A percentile compares a stretch with the other conserved stretches of the same genome.
Conservation (phyloP, 2,113 vertebrate species). For the Emydocephalus ijimae region DNA sequence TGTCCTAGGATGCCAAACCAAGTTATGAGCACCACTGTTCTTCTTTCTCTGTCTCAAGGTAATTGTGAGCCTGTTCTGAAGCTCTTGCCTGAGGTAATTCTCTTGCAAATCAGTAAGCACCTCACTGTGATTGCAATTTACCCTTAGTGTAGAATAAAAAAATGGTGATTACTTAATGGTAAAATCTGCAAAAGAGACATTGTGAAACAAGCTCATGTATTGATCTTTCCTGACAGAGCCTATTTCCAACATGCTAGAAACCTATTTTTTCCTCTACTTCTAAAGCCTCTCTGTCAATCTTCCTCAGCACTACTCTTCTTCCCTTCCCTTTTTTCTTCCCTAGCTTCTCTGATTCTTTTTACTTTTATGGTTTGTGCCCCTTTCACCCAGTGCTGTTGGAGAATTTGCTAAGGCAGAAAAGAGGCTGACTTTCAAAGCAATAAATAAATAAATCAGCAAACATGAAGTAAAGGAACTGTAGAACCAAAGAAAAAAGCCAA, state of each 20-base stretch:
- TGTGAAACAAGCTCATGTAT: neutral
- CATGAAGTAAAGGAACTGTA: neutral
- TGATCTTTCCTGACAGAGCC: neutral
- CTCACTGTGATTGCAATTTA: neutral
- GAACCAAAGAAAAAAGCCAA: neutral
- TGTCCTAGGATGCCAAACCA: neutral
- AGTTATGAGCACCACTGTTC: neutral
- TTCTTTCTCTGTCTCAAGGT: neutral
- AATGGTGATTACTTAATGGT: neutral
- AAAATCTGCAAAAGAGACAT: neutral
- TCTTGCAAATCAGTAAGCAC: neutral
- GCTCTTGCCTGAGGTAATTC: neutral
- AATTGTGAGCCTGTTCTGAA: neutral
- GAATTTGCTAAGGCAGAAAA: neutral
- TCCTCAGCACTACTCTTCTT: slow-evolving; percentile 2
- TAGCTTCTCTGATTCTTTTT: neutral
- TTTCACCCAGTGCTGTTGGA: neutral
- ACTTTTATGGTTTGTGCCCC: slow-evolving; percentile 7
- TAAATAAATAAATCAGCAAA: neutral
- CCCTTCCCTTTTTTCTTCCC: slow-evolving; percentile 11
- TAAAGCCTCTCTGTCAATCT: neutral
- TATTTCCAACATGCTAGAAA: neutral
- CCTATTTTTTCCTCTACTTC: neutral
- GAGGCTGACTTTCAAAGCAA: neutral
- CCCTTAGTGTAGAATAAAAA: neutral